Evolutionary conservation across 1,140 invertebrate genomes (phyloP).

Genomic region (Leptoteleia sp.): DNA sequence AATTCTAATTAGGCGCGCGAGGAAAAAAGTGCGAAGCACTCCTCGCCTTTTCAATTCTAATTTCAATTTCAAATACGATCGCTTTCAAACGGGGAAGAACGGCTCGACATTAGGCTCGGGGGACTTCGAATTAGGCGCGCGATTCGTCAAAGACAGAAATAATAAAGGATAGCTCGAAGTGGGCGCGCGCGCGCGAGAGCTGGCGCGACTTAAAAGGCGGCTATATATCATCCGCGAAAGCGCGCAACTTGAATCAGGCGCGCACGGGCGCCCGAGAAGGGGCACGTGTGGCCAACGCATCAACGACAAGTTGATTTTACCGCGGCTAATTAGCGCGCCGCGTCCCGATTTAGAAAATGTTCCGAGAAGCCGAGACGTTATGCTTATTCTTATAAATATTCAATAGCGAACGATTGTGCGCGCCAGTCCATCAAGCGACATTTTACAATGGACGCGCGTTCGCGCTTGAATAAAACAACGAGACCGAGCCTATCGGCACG

Average conservation of each 20-base stretch:
- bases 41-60: constrained; percentile 23
- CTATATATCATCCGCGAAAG: constrained; percentile 22
- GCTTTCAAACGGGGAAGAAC: too few relatives aligned
- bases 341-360: constrained; percentile 52
- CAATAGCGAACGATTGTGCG: constrained; percentile 27
- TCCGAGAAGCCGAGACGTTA: constrained; percentile 39
- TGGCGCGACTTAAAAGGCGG: constrained; percentile 16
- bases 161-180: constrained; percentile 8
- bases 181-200: too few relatives aligned
- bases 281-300: constrained; percentile 31
- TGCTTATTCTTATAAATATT: constrained; percentile 58
- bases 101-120: too few relatives aligned
- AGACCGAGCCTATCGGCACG: constrained; percentile 25
- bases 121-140: too few relatives aligned
- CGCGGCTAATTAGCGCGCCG: constrained; percentile 35
- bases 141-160: too few relatives aligned
- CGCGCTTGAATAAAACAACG: constrained; percentile 34
- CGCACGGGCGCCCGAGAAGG: neutral
- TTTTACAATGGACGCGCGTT: constrained; percentile 35
- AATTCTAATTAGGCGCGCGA: constrained; percentile 16
- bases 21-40: constrained; percentile 6
- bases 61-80: constrained; percentile 36
- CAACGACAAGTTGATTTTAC: constrained; percentile 41
- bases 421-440: constrained; percentile 4
- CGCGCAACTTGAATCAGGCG: constrained; percentile 2